Evolutionary conservation across 2,113 vertebrate genomes (phyloP).

Genomic region (Malurus elegans): DNA sequence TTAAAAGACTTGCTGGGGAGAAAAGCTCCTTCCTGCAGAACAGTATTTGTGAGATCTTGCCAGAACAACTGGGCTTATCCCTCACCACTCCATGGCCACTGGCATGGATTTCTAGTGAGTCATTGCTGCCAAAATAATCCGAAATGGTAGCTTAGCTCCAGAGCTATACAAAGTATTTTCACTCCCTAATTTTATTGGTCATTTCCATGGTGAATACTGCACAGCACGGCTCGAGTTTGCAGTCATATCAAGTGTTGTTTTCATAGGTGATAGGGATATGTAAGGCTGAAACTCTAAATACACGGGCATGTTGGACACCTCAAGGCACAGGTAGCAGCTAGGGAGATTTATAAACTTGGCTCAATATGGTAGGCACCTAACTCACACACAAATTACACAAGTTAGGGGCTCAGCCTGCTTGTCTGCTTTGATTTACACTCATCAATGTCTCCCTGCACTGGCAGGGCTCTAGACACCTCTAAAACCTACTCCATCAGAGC

Average conservation of each 20-base stretch:
- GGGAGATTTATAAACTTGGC: not conserved
- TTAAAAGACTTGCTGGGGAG: not conserved
- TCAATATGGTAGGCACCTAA: not conserved
- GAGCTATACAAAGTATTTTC: not conserved
- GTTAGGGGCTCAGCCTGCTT: not conserved
- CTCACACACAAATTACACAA: not conserved
- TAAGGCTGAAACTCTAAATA: not conserved
- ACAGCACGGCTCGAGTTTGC: not conserved
- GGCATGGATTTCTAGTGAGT: not conserved
- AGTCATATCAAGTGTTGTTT: not conserved
- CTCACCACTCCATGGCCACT: not conserved
- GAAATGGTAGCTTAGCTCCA: not conserved
- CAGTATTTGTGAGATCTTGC: not conserved
- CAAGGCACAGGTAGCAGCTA: not conserved
- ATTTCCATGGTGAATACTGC: not conserved
- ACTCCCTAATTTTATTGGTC: not conserved
- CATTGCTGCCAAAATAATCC: not conserved
- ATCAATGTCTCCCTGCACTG: not conserved
- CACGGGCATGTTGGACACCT: not conserved
- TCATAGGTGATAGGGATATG: not conserved
- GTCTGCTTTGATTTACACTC: not conserved
- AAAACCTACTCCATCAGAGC: not conserved
- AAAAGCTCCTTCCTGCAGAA: constrained; percentile 17
- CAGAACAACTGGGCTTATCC: not conserved
- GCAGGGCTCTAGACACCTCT: not conserved